Percentiles rank a stretch among this genome's conserved stretches.
phyloP scores from a whole-genome alignment of 1,140 invertebrate genomes.

The Trigoniulus corallinus region DNA sequence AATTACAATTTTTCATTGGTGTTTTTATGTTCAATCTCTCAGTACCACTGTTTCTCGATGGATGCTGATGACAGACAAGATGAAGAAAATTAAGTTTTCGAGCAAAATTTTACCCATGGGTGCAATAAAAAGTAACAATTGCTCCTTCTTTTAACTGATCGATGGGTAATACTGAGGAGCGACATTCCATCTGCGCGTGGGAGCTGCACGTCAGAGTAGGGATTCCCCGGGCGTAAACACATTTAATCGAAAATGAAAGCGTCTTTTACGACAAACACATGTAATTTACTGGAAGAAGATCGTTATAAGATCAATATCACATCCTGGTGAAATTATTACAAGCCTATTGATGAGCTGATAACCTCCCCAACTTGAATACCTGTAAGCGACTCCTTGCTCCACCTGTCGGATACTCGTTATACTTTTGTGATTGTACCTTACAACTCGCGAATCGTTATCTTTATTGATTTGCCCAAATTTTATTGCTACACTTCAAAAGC shows the following conservation, averaged over 20 bases:
- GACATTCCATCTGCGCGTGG: slow-evolving; percentile 17
- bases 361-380: no score
- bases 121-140: slow-evolving; percentile 23
- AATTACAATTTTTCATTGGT: slow-evolving; percentile 8
- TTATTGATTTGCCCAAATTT: no score
- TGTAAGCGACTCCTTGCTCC: no score
- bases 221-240: slow-evolving; percentile 22
- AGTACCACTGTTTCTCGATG: background rate
- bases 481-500: no score
- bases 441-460: no score
- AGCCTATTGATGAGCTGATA: no score
- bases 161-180: slow-evolving; percentile 19
- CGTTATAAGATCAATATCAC: no score
- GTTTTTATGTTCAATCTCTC: slow-evolving; percentile 3
- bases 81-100: slow-evolving; percentile 24
- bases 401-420: no score
- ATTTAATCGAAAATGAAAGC: slow-evolving; percentile 9
- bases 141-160: slow-evolving; percentile 24
- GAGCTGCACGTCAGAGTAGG: slow-evolving; percentile 17
- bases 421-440: no score
- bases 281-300: no score
- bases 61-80: slow-evolving; percentile 24
- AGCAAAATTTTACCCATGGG: slow-evolving; percentile 25
- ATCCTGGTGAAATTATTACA: no score
- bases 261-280: background rate